phyloP scores from a whole-genome alignment of 2,797 vertebrate genomes.

The Pogoniulus pusillus region DNA sequence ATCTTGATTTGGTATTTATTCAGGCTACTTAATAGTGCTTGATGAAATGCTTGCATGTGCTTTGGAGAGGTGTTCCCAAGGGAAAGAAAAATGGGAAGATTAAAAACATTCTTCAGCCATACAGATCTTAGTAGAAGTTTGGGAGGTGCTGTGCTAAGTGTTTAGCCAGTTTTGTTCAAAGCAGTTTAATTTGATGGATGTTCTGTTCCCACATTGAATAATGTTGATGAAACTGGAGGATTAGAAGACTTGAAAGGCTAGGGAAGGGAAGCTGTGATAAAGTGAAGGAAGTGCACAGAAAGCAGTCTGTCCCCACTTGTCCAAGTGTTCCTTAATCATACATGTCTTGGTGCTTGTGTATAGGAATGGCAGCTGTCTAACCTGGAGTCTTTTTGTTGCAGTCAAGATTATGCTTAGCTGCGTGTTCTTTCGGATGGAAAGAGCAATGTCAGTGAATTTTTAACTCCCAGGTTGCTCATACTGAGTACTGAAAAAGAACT shows the following conservation, averaged over 20 bases:
- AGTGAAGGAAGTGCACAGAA: neutral
- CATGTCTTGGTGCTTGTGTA: neutral
- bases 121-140: neutral
- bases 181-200: neutral
- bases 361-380: neutral
- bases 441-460: neutral
- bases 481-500: neutral
- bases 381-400: neutral
- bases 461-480: neutral
- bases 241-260: neutral
- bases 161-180: neutral
- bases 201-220: neutral
- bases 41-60: neutral
- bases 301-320: neutral
- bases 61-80: neutral
- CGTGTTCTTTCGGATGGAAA: neutral
- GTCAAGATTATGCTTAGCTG: neutral
- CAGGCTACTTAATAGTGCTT: neutral
- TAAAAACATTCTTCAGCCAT: neutral
- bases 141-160: neutral
- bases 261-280: neutral
- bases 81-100: neutral
- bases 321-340: neutral
- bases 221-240: neutral
- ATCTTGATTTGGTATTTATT: neutral